Conservation (phyloP, 2,113 vertebrate species). For the Butastur rufipennis region DNA sequence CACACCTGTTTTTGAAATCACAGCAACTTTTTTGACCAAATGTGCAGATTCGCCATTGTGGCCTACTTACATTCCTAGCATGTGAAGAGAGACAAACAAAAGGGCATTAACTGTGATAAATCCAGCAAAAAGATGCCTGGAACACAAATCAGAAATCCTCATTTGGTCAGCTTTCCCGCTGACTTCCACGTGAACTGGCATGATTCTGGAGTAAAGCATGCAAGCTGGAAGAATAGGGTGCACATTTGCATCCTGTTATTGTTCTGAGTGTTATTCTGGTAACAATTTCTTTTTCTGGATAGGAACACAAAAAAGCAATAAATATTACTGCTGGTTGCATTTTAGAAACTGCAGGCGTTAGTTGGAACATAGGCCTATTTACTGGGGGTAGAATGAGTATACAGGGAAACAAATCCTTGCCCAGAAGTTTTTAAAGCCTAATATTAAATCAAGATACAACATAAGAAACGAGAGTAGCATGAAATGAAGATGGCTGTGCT, state of each 20-base stretch:
- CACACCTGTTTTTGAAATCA: background rate
- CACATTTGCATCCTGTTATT: conserved; percentile 3
- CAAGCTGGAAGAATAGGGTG: background rate
- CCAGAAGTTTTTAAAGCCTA: conserved; percentile 8
- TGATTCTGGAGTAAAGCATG: background rate
- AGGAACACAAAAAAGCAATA: background rate
- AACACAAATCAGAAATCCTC: background rate
- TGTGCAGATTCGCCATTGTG: background rate
- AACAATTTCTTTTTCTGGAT: conserved; percentile 29
- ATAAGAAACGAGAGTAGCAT: background rate
- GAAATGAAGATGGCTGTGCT: background rate
- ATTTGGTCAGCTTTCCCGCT: background rate
- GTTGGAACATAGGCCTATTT: background rate
- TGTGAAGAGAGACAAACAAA: background rate
- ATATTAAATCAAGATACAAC: background rate
- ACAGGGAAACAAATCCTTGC: background rate
- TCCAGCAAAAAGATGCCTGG: background rate
- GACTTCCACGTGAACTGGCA: background rate
- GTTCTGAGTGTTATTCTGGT: background rate
- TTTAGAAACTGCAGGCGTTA: background rate
- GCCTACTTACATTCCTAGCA: background rate
- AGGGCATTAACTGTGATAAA: background rate
- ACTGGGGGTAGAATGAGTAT: background rate
- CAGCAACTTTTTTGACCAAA: background rate
- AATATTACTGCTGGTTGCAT: background rate